These are phyloP conservation scores for Eurystomus gularis DNA, from an alignment of 2,113 vertebrate genomes.

Conservation along the genomic window DNA sequence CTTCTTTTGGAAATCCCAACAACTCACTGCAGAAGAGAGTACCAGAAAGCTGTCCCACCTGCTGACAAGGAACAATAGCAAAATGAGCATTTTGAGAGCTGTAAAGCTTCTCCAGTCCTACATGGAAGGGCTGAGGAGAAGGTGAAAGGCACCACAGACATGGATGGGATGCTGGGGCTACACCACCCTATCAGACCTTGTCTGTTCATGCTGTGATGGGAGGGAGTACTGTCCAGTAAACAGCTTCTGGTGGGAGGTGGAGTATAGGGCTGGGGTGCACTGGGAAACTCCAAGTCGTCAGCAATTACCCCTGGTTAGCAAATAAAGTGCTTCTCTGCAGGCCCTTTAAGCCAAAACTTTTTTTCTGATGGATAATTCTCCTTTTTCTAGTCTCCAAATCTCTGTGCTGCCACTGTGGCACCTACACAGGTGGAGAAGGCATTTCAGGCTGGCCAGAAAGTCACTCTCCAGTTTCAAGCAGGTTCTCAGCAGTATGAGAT, in stretches of 20 bases:
- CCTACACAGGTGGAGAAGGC: background rate
- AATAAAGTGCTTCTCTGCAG: background rate
- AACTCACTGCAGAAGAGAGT: background rate
- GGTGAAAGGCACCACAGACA: background rate
- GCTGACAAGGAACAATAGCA: background rate
- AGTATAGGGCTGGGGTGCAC: background rate
- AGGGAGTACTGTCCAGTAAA: background rate
- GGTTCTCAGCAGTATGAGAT: background rate
- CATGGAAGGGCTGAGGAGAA: background rate
- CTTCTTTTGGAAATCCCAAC: background rate
- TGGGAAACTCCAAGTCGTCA: background rate
- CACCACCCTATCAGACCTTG: background rate
- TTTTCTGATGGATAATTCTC: background rate
- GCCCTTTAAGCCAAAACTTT: background rate
- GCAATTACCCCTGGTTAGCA: background rate
- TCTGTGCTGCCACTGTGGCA: background rate
- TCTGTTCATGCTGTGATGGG: fast-evolving
- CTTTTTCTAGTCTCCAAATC: background rate
- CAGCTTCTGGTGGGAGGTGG: background rate
- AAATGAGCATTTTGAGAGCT: background rate
- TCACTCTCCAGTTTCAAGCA: background rate
- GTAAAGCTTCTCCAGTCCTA: background rate
- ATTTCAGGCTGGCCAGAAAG: background rate
- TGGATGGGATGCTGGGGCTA: background rate
- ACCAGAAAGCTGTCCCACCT: background rate